Conservation (phyloP, 2,888 invertebrate species). For the Elysia crispata region DNA sequence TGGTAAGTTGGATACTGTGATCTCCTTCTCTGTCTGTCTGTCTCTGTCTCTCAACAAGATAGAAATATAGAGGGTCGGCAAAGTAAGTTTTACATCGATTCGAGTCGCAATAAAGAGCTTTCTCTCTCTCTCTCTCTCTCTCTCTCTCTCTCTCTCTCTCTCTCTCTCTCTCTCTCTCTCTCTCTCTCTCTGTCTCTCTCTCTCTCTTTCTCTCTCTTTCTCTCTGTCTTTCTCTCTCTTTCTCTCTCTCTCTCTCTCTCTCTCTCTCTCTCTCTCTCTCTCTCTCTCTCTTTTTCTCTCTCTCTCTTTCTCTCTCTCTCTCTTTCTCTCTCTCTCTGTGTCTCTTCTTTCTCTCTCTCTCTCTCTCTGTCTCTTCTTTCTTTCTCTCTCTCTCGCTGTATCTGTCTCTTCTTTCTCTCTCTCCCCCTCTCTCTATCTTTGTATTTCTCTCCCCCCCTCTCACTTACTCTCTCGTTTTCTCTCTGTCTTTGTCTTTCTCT, state of each 20-base stretch:
- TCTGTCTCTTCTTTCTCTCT: too few relatives aligned
- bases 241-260: constrained; percentile 15
- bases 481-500: too few relatives aligned
- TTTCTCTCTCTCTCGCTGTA: too few relatives aligned
- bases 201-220: constrained; percentile 41
- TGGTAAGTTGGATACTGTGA: too few relatives aligned
- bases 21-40: constrained; percentile 36
- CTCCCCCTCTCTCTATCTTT: too few relatives aligned
- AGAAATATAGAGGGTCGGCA: background rate
- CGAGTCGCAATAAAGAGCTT: too few relatives aligned
- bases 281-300: constrained; percentile 15
- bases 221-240: constrained; percentile 7
- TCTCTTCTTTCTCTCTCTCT: background rate
- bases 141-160: constrained; percentile 36
- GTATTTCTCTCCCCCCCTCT: too few relatives aligned
- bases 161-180: constrained; percentile 43
- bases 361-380: too few relatives aligned
- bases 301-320: background rate
- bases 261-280: background rate
- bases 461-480: too few relatives aligned
- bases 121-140: constrained; percentile 35
- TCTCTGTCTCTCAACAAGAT: constrained; percentile 30
- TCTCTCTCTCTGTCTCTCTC: constrained; percentile 38
- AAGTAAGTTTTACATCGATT: too few relatives aligned
- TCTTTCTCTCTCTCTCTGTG: background rate